Conservation (phyloP, 2,797 vertebrate genomes). For the Squalus acanthias region DNA sequence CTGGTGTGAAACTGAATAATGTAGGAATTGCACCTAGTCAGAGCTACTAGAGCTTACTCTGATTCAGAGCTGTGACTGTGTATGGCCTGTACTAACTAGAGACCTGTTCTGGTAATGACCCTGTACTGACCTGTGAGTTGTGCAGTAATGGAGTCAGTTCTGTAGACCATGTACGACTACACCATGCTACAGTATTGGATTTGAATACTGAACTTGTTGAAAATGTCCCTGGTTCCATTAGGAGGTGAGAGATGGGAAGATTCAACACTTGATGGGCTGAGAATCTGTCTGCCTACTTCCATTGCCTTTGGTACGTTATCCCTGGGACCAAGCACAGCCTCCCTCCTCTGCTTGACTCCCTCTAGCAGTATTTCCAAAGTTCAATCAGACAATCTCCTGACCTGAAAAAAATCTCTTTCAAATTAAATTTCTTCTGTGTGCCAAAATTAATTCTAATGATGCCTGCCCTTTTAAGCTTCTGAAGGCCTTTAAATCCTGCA, state of each 20-base stretch:
- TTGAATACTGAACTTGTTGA: background rate
- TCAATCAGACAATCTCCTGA: background rate
- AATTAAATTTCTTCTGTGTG: too few relatives aligned
- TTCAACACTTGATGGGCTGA: background rate
- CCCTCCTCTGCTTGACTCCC: background rate
- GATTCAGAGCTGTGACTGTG: background rate
- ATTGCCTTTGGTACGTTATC: background rate
- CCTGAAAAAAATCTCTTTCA: background rate
- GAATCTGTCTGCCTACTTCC: background rate
- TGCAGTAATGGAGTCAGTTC: background rate
- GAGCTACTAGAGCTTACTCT: background rate
- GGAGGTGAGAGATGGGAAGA: background rate
- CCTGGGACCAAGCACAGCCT: too few relatives aligned
- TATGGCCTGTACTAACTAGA: background rate
- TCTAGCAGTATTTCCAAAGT: background rate
- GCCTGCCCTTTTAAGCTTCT: too few relatives aligned
- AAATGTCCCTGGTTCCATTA: background rate
- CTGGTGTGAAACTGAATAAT: background rate
- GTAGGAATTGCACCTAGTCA: background rate
- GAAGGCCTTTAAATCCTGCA: too few relatives aligned
- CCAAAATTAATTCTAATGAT: too few relatives aligned
- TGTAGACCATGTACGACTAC: background rate
- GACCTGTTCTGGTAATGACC: background rate
- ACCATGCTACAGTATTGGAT: background rate
- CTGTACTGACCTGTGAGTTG: background rate